Base-by-base conservation (phyloP, 2,888 invertebrate species). In the Theodoxus fluviatilis region DNA sequence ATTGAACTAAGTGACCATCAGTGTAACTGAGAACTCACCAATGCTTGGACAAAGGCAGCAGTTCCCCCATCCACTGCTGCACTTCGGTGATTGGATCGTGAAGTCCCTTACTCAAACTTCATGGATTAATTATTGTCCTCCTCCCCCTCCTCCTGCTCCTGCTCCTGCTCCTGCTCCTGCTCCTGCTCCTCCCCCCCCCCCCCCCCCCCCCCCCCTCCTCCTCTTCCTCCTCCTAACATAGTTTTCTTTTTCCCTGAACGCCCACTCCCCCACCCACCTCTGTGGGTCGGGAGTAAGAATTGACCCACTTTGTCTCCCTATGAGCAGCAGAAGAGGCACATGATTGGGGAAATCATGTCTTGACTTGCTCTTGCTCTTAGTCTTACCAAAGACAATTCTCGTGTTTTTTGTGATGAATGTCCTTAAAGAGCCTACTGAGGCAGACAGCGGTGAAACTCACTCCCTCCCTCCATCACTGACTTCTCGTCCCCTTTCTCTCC, bases 381-480 rank as follows among this genome's bases (percentile, higher is more conserved):
- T 67, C 38, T 47, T 71, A 61, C 67, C n/a, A n/a, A n/a, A n/a
- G n/a, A n/a, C n/a, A n/a, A n/a, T n/a, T n/a, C n/a, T n/a, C n/a
- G n/a, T n/a, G n/a, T n/a, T n/a, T n/a, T n/a, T n/a, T n/a, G n/a
- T n/a, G n/a, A n/a, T n/a, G n/a, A n/a, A n/a, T n/a, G n/a, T n/a
- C n/a, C n/a, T n/a, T n/a, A n/a, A n/a, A n/a, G n/a, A n/a, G n/a
- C n/a, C n/a, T n/a, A n/a, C n/a, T n/a, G n/a, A n/a, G n/a, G 67
- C 12, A 22, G 7, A 3, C 61, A 63, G 71, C 65, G 57, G 71
- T 67, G 63, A 35, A 71, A 67, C 71, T 71, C 55, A 61, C 63
- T 71, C 67, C 71, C 63, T 71, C 71, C 61, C 67, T 71, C 71
- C 71, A 40, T 71, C 71, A 61, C 38, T 22, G 37, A 52, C 33